phyloP scores from a whole-genome alignment of 1,140 invertebrate species.

The Aphaenogaster rudis region DNA sequence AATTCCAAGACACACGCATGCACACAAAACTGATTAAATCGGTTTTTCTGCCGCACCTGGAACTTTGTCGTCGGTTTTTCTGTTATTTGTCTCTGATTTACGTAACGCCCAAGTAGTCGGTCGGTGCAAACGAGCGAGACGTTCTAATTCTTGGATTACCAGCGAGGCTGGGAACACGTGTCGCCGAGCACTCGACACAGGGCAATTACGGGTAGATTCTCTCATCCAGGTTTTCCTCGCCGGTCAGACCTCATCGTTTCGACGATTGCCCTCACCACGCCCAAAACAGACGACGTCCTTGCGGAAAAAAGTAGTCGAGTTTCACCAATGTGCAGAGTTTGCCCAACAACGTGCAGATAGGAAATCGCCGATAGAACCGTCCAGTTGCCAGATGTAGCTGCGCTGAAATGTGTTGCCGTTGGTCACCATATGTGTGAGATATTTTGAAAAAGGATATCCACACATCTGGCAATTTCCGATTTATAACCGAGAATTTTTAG shows the following conservation, averaged over 20 bases:
- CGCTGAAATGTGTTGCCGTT: background rate
- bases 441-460: background rate
- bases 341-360: background rate
- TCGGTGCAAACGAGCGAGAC: background rate
- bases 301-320: conserved; percentile 29
- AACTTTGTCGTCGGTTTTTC: background rate
- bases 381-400: conserved; percentile 7
- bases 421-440: conserved; percentile 36
- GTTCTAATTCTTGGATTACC: background rate
- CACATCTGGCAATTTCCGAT: background rate
- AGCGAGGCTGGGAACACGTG: conserved; percentile 24
- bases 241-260: conserved; percentile 7
- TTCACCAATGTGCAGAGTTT: conserved; percentile 15
- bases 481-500: background rate
- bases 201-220: conserved; percentile 34
- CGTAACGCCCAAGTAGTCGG: background rate
- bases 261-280: conserved; percentile 13
- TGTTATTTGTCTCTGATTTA: conserved; percentile 34
- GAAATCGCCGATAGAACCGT: conserved; percentile 22
- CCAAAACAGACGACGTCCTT: conserved; percentile 32
- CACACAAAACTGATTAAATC: background rate
- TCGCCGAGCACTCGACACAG: conserved; percentile 26
- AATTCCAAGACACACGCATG: background rate
- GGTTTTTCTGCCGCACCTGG: background rate
- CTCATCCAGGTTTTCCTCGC: background rate